Percentiles rank a stretch among this genome's conserved stretches.
phyloP scores from a whole-genome alignment of 2,888 invertebrate species.

The Brachyptera putata region DNA sequence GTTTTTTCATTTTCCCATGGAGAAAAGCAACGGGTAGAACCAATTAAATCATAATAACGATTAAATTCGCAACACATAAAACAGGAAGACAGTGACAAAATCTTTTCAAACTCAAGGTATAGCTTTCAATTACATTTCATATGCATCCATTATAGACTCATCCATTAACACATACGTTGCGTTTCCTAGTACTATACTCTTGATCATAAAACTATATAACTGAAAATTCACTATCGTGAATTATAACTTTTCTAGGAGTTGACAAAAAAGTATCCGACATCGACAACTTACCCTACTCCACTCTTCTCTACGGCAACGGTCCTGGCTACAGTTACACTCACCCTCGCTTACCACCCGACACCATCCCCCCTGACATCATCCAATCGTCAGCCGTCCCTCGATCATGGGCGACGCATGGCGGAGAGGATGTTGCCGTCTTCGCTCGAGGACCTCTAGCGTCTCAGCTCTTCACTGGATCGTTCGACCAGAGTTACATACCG shows the following conservation, averaged over 20 bases:
- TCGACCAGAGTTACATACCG: conserved; percentile 81
- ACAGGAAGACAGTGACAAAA: too few species aligned
- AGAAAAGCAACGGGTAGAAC: too few species aligned
- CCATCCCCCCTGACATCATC: conserved; percentile 52
- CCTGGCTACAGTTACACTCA: conserved; percentile 57
- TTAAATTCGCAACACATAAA: too few species aligned
- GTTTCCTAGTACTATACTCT: too few species aligned
- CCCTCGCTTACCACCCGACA: conserved; percentile 54
- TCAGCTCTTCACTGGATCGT: conserved; percentile 63
- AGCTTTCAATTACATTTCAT: too few species aligned
- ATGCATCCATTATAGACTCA: too few species aligned
- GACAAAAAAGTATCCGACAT: conserved; percentile 70
- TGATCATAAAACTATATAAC: too few species aligned
- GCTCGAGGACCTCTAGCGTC: conserved; percentile 58
- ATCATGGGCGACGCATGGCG: conserved; percentile 76
- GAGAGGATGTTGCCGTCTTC: conserved; percentile 80
- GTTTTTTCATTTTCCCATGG: too few species aligned
- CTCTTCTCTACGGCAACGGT: conserved; percentile 70
- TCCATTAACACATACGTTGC: too few species aligned
- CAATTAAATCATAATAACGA: too few species aligned
- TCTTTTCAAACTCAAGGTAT: too few species aligned
- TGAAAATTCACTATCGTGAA: too few species aligned
- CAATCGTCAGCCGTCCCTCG: conserved; percentile 69
- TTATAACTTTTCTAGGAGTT: conserved; percentile 62
- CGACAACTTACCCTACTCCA: conserved; percentile 72